Base-by-base conservation (phyloP, 2,113 vertebrate species). In the Thryonomys swinderianus region DNA sequence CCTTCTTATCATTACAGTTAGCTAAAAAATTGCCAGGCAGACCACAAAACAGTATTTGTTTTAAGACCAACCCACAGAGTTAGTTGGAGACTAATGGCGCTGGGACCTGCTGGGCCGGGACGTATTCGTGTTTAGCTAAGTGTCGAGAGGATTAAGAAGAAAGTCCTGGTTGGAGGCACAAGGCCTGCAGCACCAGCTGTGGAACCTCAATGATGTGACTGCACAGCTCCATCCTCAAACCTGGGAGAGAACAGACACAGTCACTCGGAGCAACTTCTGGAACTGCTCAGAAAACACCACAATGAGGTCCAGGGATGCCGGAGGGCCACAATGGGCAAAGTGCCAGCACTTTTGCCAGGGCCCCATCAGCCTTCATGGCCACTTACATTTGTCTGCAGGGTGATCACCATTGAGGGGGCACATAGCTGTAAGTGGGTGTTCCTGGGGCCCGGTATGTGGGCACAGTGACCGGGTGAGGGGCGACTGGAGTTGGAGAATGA, bases 341-440 rank as follows among this genome's bases (percentile, higher is more conserved):
- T 21, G 5, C 30, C 59, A 0, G 27, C 57, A 76, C 13, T 59
- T 45, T 16, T 30, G 3, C 14, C 53, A 57, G 55, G 55, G 23
- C 23, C 10, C 1, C 55, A 12, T 30, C 30, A 57, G 74, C 30
- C 21, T 61, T 85, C 21, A 27, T 2, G 0, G 67, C 67, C 62
- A 98, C 98, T 99, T 98, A 99, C 99, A 95, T 98, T 45, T 98
- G 95, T 98, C n/a, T 98, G 98, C 98, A 98, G 97, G 97, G 96
- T 96, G 97, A 99, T 99, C 99, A 99, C 99, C 99, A 99, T 98
- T 99, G 99, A 18, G 99, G 98, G 98, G 99, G 99, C 98, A 99
- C 99, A 90, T 99, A 99, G 99, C 99, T 99, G 99, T 99, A 99
- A 96, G 99, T 99, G 97, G 99, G 99, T 66, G 99, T 99, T 98